These are phyloP conservation scores for Ganaspis brasiliensis DNA, from an alignment of 2,888 invertebrate species.

Conservation along the genomic window DNA sequence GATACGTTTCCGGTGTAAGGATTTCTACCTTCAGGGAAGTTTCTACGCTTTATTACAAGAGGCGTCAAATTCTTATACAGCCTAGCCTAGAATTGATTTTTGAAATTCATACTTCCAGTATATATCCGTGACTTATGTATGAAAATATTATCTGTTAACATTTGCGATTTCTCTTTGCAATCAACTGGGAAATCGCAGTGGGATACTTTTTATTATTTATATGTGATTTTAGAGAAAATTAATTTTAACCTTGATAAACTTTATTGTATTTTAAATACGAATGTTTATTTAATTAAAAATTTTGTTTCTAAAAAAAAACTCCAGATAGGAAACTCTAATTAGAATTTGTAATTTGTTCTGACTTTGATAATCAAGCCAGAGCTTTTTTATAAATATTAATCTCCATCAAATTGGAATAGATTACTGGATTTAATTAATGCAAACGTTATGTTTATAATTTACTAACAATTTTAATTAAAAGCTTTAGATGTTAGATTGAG, in stretches of 20 bases:
- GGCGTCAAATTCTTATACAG: conserved; percentile 27
- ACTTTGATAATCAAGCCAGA: too few relatives aligned
- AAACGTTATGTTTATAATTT: not conserved
- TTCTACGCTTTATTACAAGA: not conserved
- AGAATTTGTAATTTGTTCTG: too few relatives aligned
- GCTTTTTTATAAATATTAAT: too few relatives aligned
- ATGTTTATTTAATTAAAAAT: not conserved
- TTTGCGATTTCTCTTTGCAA: conserved; percentile 40
- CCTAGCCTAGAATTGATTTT: conserved; percentile 29
- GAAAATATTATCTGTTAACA: conserved; percentile 35
- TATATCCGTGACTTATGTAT: conserved; percentile 22
- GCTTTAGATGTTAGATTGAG: not conserved
- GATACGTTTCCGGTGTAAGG: conserved; percentile 15
- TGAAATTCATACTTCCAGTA: conserved; percentile 13
- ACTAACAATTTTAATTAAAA: conserved; percentile 6
- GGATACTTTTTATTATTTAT: conserved; percentile 9
- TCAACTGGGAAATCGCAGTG: conserved; percentile 28
- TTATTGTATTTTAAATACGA: not conserved
- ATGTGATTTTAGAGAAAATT: not conserved
- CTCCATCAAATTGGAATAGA: not conserved
- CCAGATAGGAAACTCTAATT: too few relatives aligned
- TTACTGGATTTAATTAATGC: not conserved
- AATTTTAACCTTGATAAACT: not conserved
- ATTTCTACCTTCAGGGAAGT: conserved; percentile 29
- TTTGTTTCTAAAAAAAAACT: too few relatives aligned